Evolutionary conservation across 2,797 vertebrate genomes (phyloP).

Genomic region (Scolopax rusticola): DNA sequence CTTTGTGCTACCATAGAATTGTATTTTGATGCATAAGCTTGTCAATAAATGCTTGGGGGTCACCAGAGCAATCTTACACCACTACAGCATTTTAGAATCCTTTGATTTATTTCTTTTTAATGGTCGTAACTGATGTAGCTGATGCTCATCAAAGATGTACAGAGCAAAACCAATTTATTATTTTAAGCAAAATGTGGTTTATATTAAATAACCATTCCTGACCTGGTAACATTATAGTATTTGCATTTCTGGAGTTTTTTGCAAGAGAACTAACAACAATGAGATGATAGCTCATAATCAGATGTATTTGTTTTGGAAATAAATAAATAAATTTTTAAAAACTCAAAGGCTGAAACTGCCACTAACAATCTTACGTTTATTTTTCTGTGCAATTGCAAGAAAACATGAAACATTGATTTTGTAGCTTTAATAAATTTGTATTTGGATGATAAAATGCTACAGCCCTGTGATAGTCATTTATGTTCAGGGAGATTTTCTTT

Average conservation of each 20-base stretch:
- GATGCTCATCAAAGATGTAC: neutral
- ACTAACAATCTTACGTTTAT: neutral
- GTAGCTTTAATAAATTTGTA: neutral
- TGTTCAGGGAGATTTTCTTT: neutral
- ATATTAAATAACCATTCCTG: neutral
- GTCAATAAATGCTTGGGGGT: neutral
- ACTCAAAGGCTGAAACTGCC: neutral
- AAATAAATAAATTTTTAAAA: neutral
- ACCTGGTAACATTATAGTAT: neutral
- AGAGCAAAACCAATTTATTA: neutral
- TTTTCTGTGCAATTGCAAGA: neutral
- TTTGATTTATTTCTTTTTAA: neutral
- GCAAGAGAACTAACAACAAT: neutral
- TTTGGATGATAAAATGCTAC: neutral
- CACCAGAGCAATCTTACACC: neutral
- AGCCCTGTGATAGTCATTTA: neutral
- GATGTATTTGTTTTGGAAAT: neutral
- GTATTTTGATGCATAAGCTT: neutral
- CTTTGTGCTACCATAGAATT: neutral
- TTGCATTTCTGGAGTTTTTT: conserved; percentile 1
- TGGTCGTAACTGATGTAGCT: neutral
- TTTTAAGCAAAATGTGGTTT: neutral
- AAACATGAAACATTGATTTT: neutral
- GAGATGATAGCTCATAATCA: neutral
- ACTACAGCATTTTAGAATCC: neutral